Percentiles rank a stretch among this genome's conserved stretches.
Evolutionary conservation across 1,140 invertebrate species (phyloP).

Genomic region (Lutraria rhynchaena): DNA sequence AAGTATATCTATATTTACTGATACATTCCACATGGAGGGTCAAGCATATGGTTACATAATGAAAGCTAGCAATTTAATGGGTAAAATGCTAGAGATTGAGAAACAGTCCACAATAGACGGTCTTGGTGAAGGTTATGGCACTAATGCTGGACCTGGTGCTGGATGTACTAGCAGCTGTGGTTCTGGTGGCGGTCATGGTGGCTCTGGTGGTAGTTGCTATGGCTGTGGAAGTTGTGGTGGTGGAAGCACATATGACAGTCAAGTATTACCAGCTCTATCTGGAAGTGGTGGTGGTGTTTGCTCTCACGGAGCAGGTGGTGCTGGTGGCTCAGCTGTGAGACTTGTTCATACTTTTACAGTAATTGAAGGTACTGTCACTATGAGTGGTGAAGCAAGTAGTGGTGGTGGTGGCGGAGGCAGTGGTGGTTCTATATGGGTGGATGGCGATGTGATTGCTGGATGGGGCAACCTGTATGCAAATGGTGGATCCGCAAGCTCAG

Average conservation of each 20-base stretch:
- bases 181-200: conserved; percentile 66
- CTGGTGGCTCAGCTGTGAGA: conserved; percentile 61
- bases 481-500: conserved; percentile 63
- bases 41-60: conserved; percentile 21
- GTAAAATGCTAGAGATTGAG: conserved; percentile 64
- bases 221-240: conserved; percentile 38
- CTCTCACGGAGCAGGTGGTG: conserved; percentile 59
- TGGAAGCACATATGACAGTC: conserved; percentile 41
- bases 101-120: conserved; percentile 62
- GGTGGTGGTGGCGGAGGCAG: conserved; percentile 70
- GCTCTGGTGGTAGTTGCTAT: conserved; percentile 56
- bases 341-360: conserved; percentile 53
- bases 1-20: conserved; percentile 51
- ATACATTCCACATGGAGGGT: conserved; percentile 63
- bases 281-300: conserved; percentile 74
- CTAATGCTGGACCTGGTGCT: conserved; percentile 61
- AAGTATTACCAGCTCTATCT: conserved; percentile 52
- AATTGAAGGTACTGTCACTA: conserved; percentile 66
- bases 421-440: conserved; percentile 73
- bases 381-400: conserved; percentile 57
- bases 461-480: conserved; percentile 67
- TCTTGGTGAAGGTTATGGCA: conserved; percentile 61
- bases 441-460: conserved; percentile 68
- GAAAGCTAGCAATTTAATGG: conserved; percentile 45
- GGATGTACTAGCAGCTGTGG: conserved; percentile 56